Percentiles rank a stretch among this genome's conserved stretches.
These are phyloP conservation scores for Xiphophorus hellerii DNA, from an alignment of 2,113 vertebrate genomes.

Conservation along the genomic window DNA sequence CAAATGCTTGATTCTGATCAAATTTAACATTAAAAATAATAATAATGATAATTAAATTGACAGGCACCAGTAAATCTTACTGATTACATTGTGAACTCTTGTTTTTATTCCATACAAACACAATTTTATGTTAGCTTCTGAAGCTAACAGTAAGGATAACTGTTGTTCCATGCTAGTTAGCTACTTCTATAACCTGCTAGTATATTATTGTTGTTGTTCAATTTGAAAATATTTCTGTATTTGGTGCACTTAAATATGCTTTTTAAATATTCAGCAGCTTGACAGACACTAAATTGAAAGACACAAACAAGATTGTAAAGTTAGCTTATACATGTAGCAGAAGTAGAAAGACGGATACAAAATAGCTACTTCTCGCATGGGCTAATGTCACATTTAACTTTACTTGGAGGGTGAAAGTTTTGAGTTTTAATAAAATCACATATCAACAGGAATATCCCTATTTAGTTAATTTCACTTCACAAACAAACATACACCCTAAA, in stretches of 20 bases:
- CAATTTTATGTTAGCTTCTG: neutral
- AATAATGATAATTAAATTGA: neutral
- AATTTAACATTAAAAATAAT: neutral
- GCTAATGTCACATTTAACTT: neutral
- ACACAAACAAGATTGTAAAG: neutral
- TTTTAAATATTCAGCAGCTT: neutral
- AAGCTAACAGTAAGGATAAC: neutral
- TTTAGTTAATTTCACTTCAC: too few species aligned
- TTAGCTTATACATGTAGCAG: neutral
- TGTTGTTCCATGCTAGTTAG: neutral
- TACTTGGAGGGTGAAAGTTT: neutral
- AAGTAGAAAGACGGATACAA: neutral
- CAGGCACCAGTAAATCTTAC: neutral
- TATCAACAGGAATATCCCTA: too few species aligned
- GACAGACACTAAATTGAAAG: neutral
- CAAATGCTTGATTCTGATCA: neutral
- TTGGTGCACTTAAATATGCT: neutral
- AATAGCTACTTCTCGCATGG: neutral
- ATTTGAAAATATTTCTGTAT: neutral
- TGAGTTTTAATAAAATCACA: neutral
- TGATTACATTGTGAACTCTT: neutral
- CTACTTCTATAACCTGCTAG: neutral
- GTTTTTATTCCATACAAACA: neutral
- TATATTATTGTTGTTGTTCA: neutral
- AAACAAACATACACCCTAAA: too few species aligned